phyloP scores from a whole-genome alignment of 37 sponge, comb jelly and placozoan genomes.

The Diacarnus erythraeanus region DNA sequence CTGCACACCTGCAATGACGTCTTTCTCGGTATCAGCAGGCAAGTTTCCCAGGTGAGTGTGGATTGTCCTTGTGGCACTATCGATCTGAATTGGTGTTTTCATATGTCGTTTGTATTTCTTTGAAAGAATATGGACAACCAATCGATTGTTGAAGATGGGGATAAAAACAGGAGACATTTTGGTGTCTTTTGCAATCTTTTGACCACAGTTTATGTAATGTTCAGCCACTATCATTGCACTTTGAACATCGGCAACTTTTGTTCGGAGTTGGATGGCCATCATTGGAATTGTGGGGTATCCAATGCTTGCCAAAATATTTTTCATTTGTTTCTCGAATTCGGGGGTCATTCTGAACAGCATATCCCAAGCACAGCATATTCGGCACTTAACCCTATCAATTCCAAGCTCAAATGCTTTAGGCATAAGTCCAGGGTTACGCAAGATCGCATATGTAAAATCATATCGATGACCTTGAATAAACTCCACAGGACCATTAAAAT shows the following conservation, averaged over 20 bases:
- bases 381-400: conserved; percentile 47
- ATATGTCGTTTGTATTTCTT: conserved; percentile 18
- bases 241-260: conserved; percentile 20
- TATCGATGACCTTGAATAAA: conserved; percentile 43
- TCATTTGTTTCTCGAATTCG: conserved; percentile 48
- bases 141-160: conserved; percentile 36
- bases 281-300: conserved; percentile 9
- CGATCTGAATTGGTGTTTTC: conserved; percentile 41
- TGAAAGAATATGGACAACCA: conserved; percentile 31
- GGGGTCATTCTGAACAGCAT: conserved; percentile 42
- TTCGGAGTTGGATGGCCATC: conserved; percentile 29
- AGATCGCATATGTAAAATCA: conserved; percentile 59
- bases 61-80: conserved; percentile 39
- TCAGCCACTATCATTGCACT: conserved; percentile 7
- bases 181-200: conserved; percentile 22
- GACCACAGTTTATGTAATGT: conserved; percentile 23
- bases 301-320: conserved; percentile 9
- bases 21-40: conserved; percentile 25
- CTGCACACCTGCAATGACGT: conserved; percentile 25
- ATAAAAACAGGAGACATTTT: conserved; percentile 1
- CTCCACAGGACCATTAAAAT: conserved; percentile 48
- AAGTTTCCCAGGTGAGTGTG: conserved; percentile 62
- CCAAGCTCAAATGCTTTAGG: conserved; percentile 36
- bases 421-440: conserved; percentile 38
- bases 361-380: conserved; percentile 53